Evolutionary conservation across 2,797 vertebrate species (phyloP).

Genomic region (Leucoraja ocellata): DNA sequence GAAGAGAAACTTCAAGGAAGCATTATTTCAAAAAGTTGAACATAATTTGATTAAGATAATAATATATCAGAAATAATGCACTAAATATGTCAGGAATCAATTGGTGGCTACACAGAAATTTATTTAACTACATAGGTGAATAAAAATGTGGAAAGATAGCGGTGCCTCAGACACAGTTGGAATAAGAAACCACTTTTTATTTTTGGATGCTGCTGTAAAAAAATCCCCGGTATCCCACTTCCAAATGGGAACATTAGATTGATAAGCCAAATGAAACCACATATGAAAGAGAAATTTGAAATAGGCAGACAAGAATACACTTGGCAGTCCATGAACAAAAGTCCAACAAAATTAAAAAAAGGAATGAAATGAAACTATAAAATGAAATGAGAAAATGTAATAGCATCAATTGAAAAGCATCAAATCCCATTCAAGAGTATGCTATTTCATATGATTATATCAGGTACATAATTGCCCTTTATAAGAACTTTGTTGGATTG

Average conservation of each 20-base stretch:
- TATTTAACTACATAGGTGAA: background rate
- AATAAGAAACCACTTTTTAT: no score
- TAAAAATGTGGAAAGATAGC: background rate
- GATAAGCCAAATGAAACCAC: no score
- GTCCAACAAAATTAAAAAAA: background rate
- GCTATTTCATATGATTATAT: background rate
- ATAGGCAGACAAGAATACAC: no score
- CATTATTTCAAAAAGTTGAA: background rate
- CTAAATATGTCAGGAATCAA: background rate
- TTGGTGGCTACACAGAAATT: background rate
- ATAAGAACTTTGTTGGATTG: background rate
- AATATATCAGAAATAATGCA: background rate
- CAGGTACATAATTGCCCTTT: background rate
- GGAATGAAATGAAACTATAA: background rate
- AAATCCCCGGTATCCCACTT: no score
- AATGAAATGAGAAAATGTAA: no score
- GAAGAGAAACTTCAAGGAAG: background rate
- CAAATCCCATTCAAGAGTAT: background rate
- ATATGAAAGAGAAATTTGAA: no score
- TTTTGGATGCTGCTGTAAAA: no score
- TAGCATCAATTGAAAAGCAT: background rate
- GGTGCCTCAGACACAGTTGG: background rate
- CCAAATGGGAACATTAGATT: no score
- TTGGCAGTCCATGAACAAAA: no score
- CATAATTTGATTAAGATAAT: background rate